Evolutionary conservation across 1,140 invertebrate species (phyloP).

Genomic region (Achatina immaculata): DNA sequence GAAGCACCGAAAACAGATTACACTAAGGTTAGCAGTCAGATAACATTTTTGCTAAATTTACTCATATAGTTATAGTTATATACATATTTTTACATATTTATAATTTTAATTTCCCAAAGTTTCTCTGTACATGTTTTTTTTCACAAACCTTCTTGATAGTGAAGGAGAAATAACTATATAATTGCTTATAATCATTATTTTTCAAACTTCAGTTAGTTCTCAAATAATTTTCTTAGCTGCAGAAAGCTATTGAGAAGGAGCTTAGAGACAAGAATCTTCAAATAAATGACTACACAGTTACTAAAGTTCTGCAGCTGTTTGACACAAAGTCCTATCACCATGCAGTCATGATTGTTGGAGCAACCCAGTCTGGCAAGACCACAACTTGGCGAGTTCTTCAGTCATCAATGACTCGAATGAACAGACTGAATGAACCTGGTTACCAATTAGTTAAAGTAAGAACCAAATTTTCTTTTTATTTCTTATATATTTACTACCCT

Average conservation of each 20-base stretch:
- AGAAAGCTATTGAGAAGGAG: conserved; percentile 78
- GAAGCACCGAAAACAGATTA: conserved; percentile 81
- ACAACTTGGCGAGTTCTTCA: conserved; percentile 68
- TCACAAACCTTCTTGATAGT: too few relatives aligned
- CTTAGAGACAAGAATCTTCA: conserved; percentile 78
- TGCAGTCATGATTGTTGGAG: conserved; percentile 76
- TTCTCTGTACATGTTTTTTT: too few relatives aligned
- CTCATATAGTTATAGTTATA: too few relatives aligned
- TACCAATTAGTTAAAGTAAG: conserved; percentile 62
- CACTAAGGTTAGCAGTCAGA: conserved; percentile 72
- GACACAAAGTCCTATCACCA: conserved; percentile 78
- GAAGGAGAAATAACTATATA: too few relatives aligned
- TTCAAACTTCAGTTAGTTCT: too few relatives aligned
- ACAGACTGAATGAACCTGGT: conserved; percentile 48
- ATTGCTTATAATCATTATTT: too few relatives aligned
- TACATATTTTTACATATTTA: too few relatives aligned
- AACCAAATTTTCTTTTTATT: too few relatives aligned
- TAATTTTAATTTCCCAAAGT: too few relatives aligned
- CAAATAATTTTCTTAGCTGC: too few relatives aligned
- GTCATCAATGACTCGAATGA: conserved; percentile 56
- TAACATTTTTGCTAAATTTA: too few relatives aligned
- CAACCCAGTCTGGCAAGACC: conserved; percentile 74
- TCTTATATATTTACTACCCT: too few relatives aligned
- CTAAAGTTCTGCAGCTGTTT: conserved; percentile 71
- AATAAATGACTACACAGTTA: conserved; percentile 63